Evolutionary conservation across 2,888 invertebrate species (phyloP).

Genomic region (Drosophila atroscutellata): DNA sequence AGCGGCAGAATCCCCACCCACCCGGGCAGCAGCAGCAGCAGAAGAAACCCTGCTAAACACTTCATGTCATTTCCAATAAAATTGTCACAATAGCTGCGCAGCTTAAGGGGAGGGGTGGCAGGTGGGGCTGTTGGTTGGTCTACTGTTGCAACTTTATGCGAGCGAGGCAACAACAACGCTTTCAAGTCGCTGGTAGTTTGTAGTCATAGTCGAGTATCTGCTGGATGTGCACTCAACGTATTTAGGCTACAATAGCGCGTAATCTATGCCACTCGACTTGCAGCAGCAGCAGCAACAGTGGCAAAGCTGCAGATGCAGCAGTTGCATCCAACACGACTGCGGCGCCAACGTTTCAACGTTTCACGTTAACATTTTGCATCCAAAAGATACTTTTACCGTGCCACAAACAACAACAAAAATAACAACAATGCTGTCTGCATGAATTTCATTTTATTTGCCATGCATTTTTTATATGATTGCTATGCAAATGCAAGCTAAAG

Average conservation of each 20-base stretch:
- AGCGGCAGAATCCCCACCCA: constrained; percentile 8
- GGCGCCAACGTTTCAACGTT: constrained; percentile 37
- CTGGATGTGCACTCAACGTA: constrained; percentile 49
- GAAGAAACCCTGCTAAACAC: constrained; percentile 25
- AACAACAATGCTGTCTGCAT: constrained; percentile 58
- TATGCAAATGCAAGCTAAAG: constrained; percentile 60
- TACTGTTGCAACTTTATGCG: constrained; percentile 34
- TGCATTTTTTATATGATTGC: constrained; percentile 66
- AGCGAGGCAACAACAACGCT: constrained; percentile 15
- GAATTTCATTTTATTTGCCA: constrained; percentile 59
- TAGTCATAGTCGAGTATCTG: constrained; percentile 27
- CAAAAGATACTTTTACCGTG: constrained; percentile 56
- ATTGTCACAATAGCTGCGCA: constrained; percentile 58
- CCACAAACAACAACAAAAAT: constrained; percentile 30
- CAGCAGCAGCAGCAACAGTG: constrained; percentile 18
- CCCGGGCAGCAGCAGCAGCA: constrained; percentile 1
- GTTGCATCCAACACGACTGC: constrained; percentile 6
- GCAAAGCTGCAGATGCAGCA: constrained; percentile 2
- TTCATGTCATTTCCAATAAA: constrained; percentile 58
- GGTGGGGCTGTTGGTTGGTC: not conserved
- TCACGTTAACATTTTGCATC: constrained; percentile 48
- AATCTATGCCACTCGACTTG: constrained; percentile 68
- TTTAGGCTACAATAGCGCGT: constrained; percentile 69
- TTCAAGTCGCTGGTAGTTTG: constrained; percentile 31
- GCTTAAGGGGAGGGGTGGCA: not conserved